phyloP scores from a whole-genome alignment of 2,888 invertebrate species.

The Sepiola atlantica region DNA sequence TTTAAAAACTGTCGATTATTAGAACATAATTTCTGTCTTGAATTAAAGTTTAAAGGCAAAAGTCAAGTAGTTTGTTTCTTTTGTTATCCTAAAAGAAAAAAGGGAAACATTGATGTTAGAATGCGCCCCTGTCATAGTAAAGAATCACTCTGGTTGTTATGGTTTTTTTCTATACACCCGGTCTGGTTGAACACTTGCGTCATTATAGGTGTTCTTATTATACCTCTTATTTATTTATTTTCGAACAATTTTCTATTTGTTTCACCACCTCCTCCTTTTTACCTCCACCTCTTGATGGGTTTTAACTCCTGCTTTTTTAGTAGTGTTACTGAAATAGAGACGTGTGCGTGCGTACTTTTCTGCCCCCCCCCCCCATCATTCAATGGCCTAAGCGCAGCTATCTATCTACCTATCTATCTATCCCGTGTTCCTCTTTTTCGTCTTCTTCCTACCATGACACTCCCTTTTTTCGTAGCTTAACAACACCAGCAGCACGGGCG shows the following conservation, averaged over 20 bases:
- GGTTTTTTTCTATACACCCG: not conserved
- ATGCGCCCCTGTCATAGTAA: too few species aligned
- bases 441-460: too few species aligned
- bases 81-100: too few species aligned
- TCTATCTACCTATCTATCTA: not conserved
- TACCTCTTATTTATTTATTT: not conserved
- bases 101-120: too few species aligned
- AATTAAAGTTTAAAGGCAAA: too few species aligned
- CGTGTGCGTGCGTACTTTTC: not conserved
- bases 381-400: not conserved
- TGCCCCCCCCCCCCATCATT: not conserved
- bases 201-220: not conserved
- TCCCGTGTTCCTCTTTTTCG: not conserved
- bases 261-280: not conserved
- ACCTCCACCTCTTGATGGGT: not conserved
- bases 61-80: too few species aligned
- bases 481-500: conserved; percentile 23
- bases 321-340: conserved; percentile 3
- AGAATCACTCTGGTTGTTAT: not conserved
- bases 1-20: too few species aligned
- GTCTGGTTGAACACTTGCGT: not conserved
- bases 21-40: too few species aligned
- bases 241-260: not conserved
- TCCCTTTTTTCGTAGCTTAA: not conserved
- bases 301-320: conserved; percentile 18